These are phyloP conservation scores for Ophion costatus DNA, from an alignment of 2,888 invertebrate species.

Conservation along the genomic window DNA sequence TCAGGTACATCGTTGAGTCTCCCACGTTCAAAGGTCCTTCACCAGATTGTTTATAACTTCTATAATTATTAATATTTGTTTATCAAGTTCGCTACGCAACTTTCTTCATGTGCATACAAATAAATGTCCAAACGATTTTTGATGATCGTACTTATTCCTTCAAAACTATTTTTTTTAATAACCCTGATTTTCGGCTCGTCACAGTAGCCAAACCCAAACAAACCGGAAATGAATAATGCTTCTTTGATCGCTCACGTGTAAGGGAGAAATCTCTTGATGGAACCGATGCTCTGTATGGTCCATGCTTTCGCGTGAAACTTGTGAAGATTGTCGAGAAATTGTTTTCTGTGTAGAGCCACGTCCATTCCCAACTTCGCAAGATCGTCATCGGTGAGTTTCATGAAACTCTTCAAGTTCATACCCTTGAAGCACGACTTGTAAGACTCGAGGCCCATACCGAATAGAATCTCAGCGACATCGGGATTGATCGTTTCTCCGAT, in stretches of 20 bases:
- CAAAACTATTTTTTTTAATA: too few species aligned
- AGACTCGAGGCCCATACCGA: constrained; percentile 86
- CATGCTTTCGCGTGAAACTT: constrained; percentile 86
- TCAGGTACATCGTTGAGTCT: too few species aligned
- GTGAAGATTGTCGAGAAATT: constrained; percentile 85
- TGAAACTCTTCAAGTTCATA: constrained; percentile 85
- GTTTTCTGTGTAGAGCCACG: constrained; percentile 86
- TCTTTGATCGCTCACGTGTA: constrained; percentile 71
- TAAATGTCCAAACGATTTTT: too few species aligned
- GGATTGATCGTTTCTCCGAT: constrained; percentile 68
- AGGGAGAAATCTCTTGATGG: constrained; percentile 68
- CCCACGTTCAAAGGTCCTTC: too few species aligned
- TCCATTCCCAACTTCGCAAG: constrained; percentile 86
- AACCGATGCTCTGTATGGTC: constrained; percentile 82
- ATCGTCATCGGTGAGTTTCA: constrained; percentile 86
- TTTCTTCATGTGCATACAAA: too few species aligned
- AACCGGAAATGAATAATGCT: constrained; percentile 16
- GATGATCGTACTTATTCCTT: too few species aligned
- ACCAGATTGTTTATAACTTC: too few species aligned
- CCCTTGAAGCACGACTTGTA: constrained; percentile 84
- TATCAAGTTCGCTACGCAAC: too few species aligned
- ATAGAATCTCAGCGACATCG: constrained; percentile 86
- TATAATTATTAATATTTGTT: too few species aligned
- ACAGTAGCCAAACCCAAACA: background rate
- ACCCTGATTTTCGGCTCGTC: too few species aligned